A percentile compares a stretch with the other conserved stretches of the same genome.
Conservation (phyloP, 2,797 vertebrate species). For the Emydoidea blandingii region DNA sequence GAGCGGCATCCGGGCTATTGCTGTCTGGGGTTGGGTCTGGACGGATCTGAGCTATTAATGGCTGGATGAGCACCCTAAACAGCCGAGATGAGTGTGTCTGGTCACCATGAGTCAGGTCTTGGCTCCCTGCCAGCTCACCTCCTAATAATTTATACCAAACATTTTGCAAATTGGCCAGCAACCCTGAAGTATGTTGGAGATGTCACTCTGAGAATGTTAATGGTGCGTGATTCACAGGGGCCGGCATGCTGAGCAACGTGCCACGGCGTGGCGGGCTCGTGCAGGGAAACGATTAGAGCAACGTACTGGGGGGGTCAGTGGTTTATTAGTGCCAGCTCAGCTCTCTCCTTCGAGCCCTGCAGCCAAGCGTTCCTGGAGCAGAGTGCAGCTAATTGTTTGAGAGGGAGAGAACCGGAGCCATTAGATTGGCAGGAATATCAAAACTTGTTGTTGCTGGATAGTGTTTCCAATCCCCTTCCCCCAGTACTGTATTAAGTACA, state of each 20-base stretch:
- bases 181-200: constrained; percentile 37
- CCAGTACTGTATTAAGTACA: not conserved
- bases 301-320: rapidly evolving
- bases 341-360: not conserved
- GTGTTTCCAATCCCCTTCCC: not conserved
- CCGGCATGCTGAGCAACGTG: not conserved
- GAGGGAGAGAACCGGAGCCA: not conserved
- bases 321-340: rapidly evolving
- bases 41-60: too few species aligned
- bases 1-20: not conserved
- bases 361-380: not conserved
- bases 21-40: rapidly evolving
- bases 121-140: constrained; percentile 60
- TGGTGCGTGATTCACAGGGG: not conserved
- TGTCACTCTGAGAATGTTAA: constrained; percentile 49
- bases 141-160: constrained; percentile 36
- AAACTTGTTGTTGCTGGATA: constrained; percentile 37
- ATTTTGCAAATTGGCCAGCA: constrained; percentile 66
- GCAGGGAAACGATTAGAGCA: not conserved
- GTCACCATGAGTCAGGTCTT: rapidly evolving
- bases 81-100: rapidly evolving
- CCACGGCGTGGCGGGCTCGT: rapidly evolving
- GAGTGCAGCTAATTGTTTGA: not conserved
- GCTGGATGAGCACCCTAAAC: rapidly evolving
- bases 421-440: not conserved